A percentile compares a stretch with the other conserved stretches of the same genome.
These are phyloP conservation scores for Lingula anatina DNA, from an alignment of 2,888 invertebrate species.

Conservation along the genomic window DNA sequence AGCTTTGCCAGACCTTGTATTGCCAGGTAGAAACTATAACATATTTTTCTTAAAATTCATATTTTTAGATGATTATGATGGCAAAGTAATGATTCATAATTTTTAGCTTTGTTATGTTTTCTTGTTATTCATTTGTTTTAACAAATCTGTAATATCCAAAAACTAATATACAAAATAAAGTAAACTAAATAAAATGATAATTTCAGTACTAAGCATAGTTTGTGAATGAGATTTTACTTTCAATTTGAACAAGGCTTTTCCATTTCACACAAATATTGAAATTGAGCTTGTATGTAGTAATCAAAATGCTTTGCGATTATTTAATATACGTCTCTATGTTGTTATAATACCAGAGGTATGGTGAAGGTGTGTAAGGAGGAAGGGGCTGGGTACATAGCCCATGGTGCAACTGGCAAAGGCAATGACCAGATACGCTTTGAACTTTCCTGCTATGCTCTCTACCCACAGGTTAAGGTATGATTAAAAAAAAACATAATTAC, in stretches of 20 bases:
- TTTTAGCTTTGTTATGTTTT: no score
- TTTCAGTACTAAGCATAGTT: no score
- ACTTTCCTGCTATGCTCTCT: not conserved
- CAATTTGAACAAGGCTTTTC: not conserved
- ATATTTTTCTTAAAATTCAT: no score
- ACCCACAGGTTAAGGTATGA: conserved; percentile 52
- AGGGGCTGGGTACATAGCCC: not conserved
- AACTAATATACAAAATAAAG: no score
- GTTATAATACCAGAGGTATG: not conserved
- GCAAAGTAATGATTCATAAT: no score
- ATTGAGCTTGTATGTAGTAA: no score
- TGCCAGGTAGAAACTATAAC: conserved; percentile 58
- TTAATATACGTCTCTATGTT: not conserved
- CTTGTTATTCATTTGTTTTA: not conserved
- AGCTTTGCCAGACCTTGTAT: conserved; percentile 80
- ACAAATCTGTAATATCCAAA: no score
- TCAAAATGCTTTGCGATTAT: no score
- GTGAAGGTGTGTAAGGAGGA: not conserved
- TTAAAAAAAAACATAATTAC: not conserved
- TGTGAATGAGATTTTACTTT: no score
- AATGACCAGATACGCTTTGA: conserved; percentile 7
- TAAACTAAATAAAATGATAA: no score
- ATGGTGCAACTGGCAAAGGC: conserved; percentile 5
- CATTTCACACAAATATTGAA: not conserved
- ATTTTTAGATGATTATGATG: no score